Evolutionary conservation across 30 jellyfish, hydroid and myxozoan species (phyloP).

Genomic region (Cassiopea xamachana): DNA sequence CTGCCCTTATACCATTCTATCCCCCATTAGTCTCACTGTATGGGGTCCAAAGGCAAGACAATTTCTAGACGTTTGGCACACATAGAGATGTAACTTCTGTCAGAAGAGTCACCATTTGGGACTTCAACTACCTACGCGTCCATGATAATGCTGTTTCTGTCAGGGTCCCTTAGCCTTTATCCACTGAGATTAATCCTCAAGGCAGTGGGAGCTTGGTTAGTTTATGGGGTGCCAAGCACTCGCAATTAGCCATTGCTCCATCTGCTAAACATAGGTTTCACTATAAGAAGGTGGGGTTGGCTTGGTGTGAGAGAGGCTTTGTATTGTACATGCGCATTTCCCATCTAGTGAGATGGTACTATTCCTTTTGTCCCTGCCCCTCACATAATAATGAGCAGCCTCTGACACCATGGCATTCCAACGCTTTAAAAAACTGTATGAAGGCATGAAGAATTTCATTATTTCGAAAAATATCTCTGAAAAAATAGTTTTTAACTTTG

Average conservation of each 20-base stretch:
- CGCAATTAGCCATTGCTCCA: background rate
- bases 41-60: conserved; percentile 23
- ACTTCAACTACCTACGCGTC: conserved; percentile 13
- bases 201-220: conserved; percentile 35
- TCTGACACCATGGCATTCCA: too few relatives aligned
- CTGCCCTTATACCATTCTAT: conserved; percentile 8
- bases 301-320: background rate
- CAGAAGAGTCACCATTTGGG: background rate
- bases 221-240: background rate
- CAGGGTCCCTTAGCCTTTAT: conserved; percentile 5
- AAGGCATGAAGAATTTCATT: too few relatives aligned
- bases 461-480: too few relatives aligned
- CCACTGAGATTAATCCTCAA: background rate
- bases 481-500: too few relatives aligned
- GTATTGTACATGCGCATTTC: background rate
- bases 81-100: conserved; percentile 14
- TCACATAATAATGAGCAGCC: too few relatives aligned
- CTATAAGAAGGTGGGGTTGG: background rate
- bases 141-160: background rate
- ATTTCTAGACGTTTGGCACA: conserved; percentile 17
- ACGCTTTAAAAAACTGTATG: too few relatives aligned
- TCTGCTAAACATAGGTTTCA: background rate
- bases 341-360: background rate
- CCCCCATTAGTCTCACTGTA: conserved; percentile 1
- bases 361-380: too few relatives aligned